phyloP scores from a whole-genome alignment of 2,888 invertebrate genomes.

The Pammene fasciana region DNA sequence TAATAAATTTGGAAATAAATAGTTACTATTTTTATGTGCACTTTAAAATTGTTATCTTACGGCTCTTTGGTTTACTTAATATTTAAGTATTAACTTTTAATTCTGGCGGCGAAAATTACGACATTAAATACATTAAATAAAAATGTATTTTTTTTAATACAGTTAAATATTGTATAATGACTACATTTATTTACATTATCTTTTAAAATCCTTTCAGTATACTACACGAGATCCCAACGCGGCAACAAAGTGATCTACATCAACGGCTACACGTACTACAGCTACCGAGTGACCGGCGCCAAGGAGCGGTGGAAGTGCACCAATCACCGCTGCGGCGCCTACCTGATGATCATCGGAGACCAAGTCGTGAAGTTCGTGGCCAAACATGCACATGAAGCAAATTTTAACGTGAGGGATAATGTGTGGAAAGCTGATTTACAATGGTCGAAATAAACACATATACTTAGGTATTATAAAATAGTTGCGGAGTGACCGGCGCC shows the following conservation, averaged over 20 bases:
- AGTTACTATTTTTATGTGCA: no score
- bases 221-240: constrained; percentile 37
- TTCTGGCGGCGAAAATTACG: no score
- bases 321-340: constrained; percentile 32
- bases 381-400: constrained; percentile 23
- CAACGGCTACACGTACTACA: constrained; percentile 42
- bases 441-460: not conserved
- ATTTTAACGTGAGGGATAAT: not conserved
- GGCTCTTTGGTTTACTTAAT: no score
- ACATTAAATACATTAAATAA: no score
- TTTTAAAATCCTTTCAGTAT: constrained; percentile 14
- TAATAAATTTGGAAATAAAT: no score
- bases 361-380: constrained; percentile 28
- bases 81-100: no score
- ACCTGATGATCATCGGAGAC: constrained; percentile 15
- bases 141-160: no score
- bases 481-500: constrained; percentile 22
- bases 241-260: constrained; percentile 39
- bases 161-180: no score
- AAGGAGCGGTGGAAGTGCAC: constrained; percentile 37
- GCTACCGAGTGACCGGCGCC: constrained; percentile 25
- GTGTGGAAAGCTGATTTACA: constrained; percentile 24
- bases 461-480: not conserved
- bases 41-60: no score
- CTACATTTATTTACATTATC: not conserved